Conservation (phyloP, 2,797 vertebrate genomes). For the Pipistrellus pygmaeus region DNA sequence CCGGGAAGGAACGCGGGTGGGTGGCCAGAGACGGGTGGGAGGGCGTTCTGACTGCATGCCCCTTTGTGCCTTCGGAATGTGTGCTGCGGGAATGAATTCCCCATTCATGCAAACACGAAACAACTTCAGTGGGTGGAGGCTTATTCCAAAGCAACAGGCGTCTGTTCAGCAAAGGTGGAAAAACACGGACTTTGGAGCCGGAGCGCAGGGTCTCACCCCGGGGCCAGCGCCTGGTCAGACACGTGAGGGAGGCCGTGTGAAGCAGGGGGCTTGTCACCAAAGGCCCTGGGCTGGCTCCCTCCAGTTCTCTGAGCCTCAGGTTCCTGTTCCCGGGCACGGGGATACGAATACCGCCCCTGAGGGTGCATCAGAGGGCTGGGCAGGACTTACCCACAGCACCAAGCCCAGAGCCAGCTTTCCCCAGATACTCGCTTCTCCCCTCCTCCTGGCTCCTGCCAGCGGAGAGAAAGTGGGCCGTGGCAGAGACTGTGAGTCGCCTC, state of each 20-base stretch:
- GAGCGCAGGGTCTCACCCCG: background rate
- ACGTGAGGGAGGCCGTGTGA: background rate
- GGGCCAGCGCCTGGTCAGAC: background rate
- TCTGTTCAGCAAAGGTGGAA: constrained; percentile 60
- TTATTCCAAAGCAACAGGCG: constrained; percentile 61
- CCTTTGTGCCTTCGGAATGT: constrained; percentile 69
- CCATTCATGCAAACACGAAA: constrained; percentile 77
- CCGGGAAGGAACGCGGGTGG: constrained; percentile 51
- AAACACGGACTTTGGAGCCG: constrained; percentile 32
- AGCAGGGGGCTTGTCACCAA: background rate
- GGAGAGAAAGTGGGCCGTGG: background rate
- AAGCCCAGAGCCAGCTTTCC: background rate
- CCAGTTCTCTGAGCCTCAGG: background rate
- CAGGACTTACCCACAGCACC: background rate
- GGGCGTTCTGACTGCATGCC: constrained; percentile 45
- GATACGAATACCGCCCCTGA: background rate
- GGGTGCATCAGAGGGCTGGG: background rate
- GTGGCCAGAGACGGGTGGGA: background rate
- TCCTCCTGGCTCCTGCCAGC: background rate
- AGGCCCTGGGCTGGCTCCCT: background rate
- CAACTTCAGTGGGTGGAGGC: constrained; percentile 64
- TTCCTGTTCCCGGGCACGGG: constrained; percentile 4
- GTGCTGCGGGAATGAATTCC: constrained; percentile 72
- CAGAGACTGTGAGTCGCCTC: background rate
- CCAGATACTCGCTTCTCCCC: background rate